Percentiles rank a stretch among this genome's conserved stretches.
Evolutionary conservation across 1,140 invertebrate genomes (phyloP).

Genomic region (Dendroctonus valens): DNA sequence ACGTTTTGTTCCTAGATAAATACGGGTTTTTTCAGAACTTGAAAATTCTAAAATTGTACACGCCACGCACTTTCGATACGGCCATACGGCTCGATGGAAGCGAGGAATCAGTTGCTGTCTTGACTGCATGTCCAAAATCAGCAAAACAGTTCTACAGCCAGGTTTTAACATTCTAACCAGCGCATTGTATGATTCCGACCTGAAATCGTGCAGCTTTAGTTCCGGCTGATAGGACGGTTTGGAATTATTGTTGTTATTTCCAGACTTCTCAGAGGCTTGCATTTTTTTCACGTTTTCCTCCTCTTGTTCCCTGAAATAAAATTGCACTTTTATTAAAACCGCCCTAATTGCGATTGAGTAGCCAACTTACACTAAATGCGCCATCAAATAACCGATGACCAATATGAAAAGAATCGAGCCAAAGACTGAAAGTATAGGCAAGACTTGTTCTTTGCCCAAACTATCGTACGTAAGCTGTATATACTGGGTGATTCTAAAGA

Average conservation of each 20-base stretch:
- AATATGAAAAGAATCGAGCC: conserved; percentile 79
- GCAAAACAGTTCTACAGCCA: conserved; percentile 88
- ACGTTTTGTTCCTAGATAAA: conserved; percentile 55
- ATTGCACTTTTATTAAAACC: not conserved
- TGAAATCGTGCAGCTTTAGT: conserved; percentile 84
- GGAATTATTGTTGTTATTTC: conserved; percentile 53
- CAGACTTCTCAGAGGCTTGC: conserved; percentile 51
- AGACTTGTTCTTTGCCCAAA: conserved; percentile 75
- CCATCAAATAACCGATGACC: conserved; percentile 82
- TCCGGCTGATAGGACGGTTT: conserved; percentile 57
- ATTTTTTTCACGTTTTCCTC: conserved; percentile 73
- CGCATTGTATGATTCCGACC: conserved; percentile 94
- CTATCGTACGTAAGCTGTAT: conserved; percentile 73
- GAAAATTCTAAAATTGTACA: not conserved
- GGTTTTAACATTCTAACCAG: conserved; percentile 91
- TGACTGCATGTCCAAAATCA: conserved; percentile 86
- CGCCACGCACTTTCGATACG: conserved; percentile 80
- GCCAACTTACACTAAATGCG: conserved; percentile 74
- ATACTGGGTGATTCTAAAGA: conserved; percentile 66
- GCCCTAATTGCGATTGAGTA: not conserved
- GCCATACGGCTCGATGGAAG: conserved; percentile 92
- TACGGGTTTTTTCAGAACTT: not conserved
- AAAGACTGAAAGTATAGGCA: conserved; percentile 78
- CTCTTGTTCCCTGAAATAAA: conserved; percentile 66
- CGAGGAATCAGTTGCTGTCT: conserved; percentile 82